phyloP scores from a whole-genome alignment of 2,797 vertebrate genomes.

The Xiphophorus birchmanni region DNA sequence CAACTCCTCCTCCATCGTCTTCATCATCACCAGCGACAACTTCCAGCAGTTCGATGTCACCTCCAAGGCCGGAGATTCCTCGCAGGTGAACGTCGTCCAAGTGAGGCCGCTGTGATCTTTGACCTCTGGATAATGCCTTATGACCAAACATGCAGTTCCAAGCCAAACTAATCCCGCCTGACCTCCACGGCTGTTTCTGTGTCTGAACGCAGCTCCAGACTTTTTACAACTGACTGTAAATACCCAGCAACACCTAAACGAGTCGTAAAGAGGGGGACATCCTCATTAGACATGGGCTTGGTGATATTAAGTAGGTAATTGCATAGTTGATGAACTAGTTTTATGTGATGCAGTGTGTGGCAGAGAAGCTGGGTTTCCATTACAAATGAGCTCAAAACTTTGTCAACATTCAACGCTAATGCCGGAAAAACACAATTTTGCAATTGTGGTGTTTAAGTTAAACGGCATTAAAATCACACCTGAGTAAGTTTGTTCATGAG shows the following conservation, averaged over 20 bases:
- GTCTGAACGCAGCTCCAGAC: conserved; percentile 18
- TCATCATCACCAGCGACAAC: conserved; percentile 91
- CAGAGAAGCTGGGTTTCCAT: too few relatives aligned
- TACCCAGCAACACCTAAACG: conserved; percentile 23
- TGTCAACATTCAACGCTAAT: too few relatives aligned
- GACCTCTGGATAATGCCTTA: conserved; percentile 54
- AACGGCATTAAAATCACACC: too few relatives aligned
- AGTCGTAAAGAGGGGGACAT: conserved; percentile 36
- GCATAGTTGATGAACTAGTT: conserved; percentile 39
- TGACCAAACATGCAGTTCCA: conserved; percentile 47
- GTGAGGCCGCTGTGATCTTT: conserved; percentile 84
- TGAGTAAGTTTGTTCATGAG: too few relatives aligned
- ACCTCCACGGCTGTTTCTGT: conserved; percentile 42
- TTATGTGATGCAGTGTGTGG: conserved; percentile 24
- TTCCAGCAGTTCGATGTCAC: conserved; percentile 76
- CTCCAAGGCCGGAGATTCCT: conserved; percentile 59
- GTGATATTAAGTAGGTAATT: conserved; percentile 28
- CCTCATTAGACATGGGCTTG: conserved; percentile 39
- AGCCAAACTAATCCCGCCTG: conserved; percentile 57
- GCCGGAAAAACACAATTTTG: too few relatives aligned
- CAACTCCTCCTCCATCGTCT: conserved; percentile 91
- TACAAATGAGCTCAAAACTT: too few relatives aligned
- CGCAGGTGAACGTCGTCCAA: conserved; percentile 85
- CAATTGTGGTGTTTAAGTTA: too few relatives aligned
- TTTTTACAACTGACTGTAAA: conserved; percentile 26